These are phyloP conservation scores for Nasonia longicornis DNA, from an alignment of 1,140 invertebrate species.

Conservation along the genomic window DNA sequence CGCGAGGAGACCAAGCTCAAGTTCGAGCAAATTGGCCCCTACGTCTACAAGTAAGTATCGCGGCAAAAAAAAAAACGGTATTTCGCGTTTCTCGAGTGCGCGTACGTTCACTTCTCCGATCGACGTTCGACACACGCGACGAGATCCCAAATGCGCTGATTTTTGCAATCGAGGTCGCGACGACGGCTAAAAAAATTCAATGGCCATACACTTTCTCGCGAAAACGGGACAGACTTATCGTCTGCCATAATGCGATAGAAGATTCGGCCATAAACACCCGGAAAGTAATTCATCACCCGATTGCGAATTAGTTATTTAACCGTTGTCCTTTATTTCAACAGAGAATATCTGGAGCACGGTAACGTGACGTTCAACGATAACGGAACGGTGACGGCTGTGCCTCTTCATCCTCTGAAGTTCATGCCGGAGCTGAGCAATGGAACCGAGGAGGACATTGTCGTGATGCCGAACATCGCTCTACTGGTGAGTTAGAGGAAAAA, in stretches of 20 bases:
- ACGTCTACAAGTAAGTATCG: constrained; percentile 85
- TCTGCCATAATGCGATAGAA: no score
- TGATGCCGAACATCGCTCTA: constrained; percentile 89
- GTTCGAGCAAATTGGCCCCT: constrained; percentile 87
- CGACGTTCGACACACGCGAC: no score
- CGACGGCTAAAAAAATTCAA: no score
- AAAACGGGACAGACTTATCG: no score
- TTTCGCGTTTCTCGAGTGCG: no score
- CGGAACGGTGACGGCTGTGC: constrained; percentile 77
- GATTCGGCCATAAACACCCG: no score
- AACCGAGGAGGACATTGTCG: constrained; percentile 80
- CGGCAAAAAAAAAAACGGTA: neutral
- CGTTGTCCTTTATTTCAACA: constrained; percentile 58
- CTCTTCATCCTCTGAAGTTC: constrained; percentile 79
- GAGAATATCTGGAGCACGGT: constrained; percentile 78
- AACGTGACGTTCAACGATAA: constrained; percentile 81
- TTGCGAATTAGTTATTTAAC: no score
- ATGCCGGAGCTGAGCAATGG: constrained; percentile 79
- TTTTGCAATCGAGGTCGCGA: no score
- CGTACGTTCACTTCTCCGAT: no score
- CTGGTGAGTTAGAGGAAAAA: constrained; percentile 75
- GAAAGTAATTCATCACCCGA: no score
- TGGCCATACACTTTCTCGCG: no score
- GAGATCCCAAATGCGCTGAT: no score
- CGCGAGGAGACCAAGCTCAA: constrained; percentile 78